Conservation (phyloP, 2,888 invertebrate species). For the Ectemnius continuus region DNA sequence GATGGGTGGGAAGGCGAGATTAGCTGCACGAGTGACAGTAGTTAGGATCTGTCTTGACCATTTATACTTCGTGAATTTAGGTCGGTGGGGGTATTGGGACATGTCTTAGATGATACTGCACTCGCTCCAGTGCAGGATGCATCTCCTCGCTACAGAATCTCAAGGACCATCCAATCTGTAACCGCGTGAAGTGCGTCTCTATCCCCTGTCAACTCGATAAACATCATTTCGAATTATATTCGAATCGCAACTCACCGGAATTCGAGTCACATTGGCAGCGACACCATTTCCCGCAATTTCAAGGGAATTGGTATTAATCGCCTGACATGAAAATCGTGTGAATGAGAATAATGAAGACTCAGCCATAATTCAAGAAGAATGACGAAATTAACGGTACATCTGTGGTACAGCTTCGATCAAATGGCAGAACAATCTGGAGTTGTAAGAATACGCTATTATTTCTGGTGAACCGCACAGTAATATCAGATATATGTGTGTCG, state of each 20-base stretch:
- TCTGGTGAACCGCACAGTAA: conserved; percentile 32
- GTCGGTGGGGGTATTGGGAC: conserved; percentile 76
- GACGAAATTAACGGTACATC: conserved; percentile 33
- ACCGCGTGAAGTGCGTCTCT: conserved; percentile 3
- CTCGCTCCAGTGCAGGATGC: conserved; percentile 38
- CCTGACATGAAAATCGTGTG: not conserved
- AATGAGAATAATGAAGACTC: not conserved
- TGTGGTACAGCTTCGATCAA: conserved; percentile 15
- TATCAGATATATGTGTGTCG: conserved; percentile 24
- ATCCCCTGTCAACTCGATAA: not conserved
- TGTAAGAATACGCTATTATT: conserved; percentile 12
- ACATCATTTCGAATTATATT: not conserved
- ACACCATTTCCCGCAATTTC: not conserved
- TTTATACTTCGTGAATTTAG: conserved; percentile 76
- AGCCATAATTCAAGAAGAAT: not conserved
- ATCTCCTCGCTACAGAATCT: conserved; percentile 18
- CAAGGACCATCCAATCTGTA: not conserved
- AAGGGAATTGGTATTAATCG: conserved; percentile 10
- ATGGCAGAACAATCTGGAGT: conserved; percentile 25
- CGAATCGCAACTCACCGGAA: not conserved
- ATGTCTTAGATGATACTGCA: conserved; percentile 58
- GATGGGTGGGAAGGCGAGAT: conserved; percentile 29
- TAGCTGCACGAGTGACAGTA: conserved; percentile 66
- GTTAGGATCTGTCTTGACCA: conserved; percentile 74
- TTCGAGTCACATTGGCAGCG: not conserved